Evolutionary conservation across 2,113 vertebrate species (phyloP).

Genomic region (Centropristis striata): DNA sequence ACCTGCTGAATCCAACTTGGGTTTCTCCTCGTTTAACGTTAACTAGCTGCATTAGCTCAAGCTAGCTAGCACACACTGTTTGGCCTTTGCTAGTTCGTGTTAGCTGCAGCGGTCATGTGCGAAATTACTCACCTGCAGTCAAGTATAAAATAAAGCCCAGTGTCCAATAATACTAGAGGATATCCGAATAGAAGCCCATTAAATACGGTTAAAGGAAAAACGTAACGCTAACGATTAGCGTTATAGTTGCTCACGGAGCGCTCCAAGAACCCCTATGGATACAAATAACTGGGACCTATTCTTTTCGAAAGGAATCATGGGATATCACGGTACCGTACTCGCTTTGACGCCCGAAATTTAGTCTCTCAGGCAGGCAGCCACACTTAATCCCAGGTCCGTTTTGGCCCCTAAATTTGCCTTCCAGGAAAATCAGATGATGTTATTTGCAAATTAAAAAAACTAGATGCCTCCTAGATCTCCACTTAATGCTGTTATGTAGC

Average conservation of each 20-base stretch:
- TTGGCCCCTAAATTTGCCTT: neutral
- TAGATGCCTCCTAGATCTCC: too few species aligned
- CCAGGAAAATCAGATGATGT: neutral
- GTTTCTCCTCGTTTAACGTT: slow-evolving; percentile 23
- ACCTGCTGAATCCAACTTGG: neutral
- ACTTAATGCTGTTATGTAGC: too few species aligned
- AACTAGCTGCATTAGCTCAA: slow-evolving; percentile 62
- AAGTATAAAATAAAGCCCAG: slow-evolving; percentile 6
- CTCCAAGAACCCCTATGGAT: slow-evolving; percentile 13
- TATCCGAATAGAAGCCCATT: slow-evolving; percentile 33
- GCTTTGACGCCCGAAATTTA: neutral
- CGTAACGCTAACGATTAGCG: neutral
- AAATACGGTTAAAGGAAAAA: slow-evolving; percentile 22
- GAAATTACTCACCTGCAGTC: slow-evolving; percentile 64
- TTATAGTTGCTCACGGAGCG: slow-evolving; percentile 42
- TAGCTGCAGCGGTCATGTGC: slow-evolving; percentile 52
- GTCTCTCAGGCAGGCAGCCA: slow-evolving; percentile 53
- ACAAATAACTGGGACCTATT: slow-evolving; percentile 59
- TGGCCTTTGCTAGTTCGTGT: slow-evolving; percentile 64
- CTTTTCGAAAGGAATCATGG: slow-evolving; percentile 78
- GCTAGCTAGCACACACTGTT: slow-evolving; percentile 43
- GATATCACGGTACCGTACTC: neutral
- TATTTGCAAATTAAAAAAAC: too few species aligned
- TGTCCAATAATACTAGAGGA: neutral
- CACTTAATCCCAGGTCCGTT: too few species aligned